Evolutionary conservation across 1,140 invertebrate species (phyloP).

Genomic region (Drosophila asahinai): DNA sequence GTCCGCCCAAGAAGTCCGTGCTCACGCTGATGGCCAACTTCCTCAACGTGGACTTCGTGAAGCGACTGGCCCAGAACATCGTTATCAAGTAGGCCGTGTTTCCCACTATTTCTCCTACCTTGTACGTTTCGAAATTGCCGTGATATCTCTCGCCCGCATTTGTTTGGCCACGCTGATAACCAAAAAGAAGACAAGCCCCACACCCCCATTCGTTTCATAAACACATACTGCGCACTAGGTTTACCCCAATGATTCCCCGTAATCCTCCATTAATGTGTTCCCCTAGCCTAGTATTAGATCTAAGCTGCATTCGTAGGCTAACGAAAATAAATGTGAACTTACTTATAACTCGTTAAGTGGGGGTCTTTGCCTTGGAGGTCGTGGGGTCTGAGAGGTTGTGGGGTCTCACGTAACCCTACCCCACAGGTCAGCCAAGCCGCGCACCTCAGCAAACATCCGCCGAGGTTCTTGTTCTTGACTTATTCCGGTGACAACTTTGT

Average conservation of each 20-base stretch:
- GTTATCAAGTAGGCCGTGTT: conserved; percentile 76
- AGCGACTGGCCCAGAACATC: conserved; percentile 79
- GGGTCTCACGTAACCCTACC: conserved; percentile 18
- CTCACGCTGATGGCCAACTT: conserved; percentile 88
- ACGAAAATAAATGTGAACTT: conserved; percentile 31
- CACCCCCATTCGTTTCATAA: conserved; percentile 13
- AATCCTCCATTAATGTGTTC: conserved; percentile 24
- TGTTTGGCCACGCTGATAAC: conserved; percentile 53
- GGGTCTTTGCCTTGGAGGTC: conserved; percentile 14
- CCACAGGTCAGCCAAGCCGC: conserved; percentile 9
- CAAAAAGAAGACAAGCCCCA: conserved; percentile 34
- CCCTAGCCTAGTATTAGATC: conserved; percentile 45
- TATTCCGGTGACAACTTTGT: conserved; percentile 7
- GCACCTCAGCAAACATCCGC: conserved; percentile 5
- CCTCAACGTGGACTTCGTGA: conserved; percentile 82
- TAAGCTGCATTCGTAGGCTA: conserved; percentile 43
- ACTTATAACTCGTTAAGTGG: conserved; percentile 4
- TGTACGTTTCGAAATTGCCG: conserved; percentile 47
- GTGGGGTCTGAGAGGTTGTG: background rate
- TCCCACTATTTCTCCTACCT: conserved; percentile 14
- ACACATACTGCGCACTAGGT: conserved; percentile 32
- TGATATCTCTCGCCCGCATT: conserved; percentile 53
- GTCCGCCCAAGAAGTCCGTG: conserved; percentile 89
- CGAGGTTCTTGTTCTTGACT: conserved; percentile 40
- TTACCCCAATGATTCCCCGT: conserved; percentile 11